Base-by-base conservation (phyloP, 2,113 vertebrate species). In the Campylomormyrus numenius region DNA sequence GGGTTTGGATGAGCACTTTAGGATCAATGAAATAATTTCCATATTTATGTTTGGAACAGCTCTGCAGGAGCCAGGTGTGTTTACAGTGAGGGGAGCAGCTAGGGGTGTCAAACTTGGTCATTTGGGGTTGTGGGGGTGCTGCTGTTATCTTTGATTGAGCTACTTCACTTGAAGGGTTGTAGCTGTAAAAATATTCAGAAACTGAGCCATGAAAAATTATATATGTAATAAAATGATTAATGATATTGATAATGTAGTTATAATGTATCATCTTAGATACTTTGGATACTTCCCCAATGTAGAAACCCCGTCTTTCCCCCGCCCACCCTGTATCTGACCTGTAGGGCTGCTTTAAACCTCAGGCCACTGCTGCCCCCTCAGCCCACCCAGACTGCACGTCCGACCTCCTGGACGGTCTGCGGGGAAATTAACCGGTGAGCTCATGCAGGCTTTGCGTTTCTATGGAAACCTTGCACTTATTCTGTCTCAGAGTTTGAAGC, bases 341-440 rank as follows among this genome's bases (percentile, higher is more conserved):
- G 27, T 88, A 88, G 46, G 91, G 53, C 70, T 88, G 31, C 70
- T 77, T 77, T 19, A 77, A 39, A 77, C 70, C 35, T 77, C 35
- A 35, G 70, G 70, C 31, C 31, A 39, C 31, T 85, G 91, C 84
- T 87, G 93, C 91, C 45, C 90, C 87, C 91, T 90, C 85, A 92
- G 92, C 92, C 92, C 91, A 91, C 86, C 92, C 88, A 91, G 88
- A 83, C 89, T 31, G 7, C 24, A 21, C 52, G 17, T 42, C 53
- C 88, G 45, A 46, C 86, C 92, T 92, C 90, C 92, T 89, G 89
- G 91, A 83, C 90, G 46, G 92, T 92, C 94, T 93, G 17, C 90
- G 91, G 94, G 94, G 94, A 94, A 95, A 95, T 95, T 95, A 95
- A 93, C 91, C 93, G 92, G 93, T 93, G 93, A 94, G 93, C 91